Conservation (phyloP, 2,113 vertebrate species). For the Psammodynastes pulverulentus region DNA sequence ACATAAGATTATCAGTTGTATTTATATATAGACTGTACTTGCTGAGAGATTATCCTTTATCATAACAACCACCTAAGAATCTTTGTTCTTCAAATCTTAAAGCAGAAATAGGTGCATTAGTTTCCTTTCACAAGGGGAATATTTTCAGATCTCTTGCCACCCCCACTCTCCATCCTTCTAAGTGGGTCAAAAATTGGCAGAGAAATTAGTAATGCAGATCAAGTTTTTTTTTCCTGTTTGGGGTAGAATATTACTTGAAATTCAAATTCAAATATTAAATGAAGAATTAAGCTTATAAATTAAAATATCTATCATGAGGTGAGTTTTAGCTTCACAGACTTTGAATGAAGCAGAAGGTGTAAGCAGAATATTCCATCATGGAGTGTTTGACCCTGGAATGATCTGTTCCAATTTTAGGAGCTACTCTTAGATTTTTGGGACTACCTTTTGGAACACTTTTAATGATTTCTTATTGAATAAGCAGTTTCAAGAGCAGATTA, state of each 20-base stretch:
- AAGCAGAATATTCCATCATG: not conserved
- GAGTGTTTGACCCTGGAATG: not conserved
- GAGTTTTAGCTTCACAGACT: constrained; percentile 31
- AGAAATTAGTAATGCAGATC: constrained; percentile 45
- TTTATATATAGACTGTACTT: constrained; percentile 35
- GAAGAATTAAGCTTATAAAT: constrained; percentile 50
- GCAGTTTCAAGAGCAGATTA: not conserved
- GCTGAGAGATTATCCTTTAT: constrained; percentile 12
- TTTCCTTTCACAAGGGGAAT: constrained; percentile 41
- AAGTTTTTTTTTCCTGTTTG: constrained; percentile 48
- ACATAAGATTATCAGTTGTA: constrained; percentile 29
- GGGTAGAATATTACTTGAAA: constrained; percentile 28
- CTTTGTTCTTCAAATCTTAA: constrained; percentile 34
- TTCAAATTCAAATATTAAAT: constrained; percentile 56
- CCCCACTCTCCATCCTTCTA: constrained; percentile 17
- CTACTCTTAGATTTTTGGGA: not conserved
- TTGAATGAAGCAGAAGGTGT: not conserved
- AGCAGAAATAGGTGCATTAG: constrained; percentile 46
- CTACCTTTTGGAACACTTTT: not conserved
- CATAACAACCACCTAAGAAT: not conserved
- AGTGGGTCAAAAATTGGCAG: constrained; percentile 50
- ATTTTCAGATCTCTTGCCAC: constrained; percentile 15
- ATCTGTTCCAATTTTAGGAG: not conserved
- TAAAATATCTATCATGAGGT: constrained; percentile 54
- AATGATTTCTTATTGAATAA: not conserved